Percentiles rank a stretch among this genome's conserved stretches.
phyloP scores from a whole-genome alignment of 2,888 invertebrate genomes.

The Liodrosophila aerea region DNA sequence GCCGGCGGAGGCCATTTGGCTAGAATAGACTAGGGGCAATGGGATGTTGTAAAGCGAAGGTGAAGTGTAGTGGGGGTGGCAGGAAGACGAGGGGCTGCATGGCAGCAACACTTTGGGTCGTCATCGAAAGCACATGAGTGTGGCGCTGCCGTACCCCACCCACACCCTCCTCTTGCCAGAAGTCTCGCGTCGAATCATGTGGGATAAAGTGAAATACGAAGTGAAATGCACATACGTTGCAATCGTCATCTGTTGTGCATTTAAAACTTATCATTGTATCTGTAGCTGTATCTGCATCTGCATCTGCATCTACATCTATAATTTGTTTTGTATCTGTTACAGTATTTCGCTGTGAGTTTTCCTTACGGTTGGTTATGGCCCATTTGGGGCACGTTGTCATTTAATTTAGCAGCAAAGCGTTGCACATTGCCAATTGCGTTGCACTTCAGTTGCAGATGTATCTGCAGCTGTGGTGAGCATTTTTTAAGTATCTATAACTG shows the following conservation, averaged over 20 bases:
- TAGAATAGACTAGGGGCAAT: background rate
- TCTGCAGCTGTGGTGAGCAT: background rate
- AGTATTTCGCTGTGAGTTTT: constrained; percentile 4
- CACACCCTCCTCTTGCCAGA: background rate
- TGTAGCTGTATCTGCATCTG: constrained; percentile 12
- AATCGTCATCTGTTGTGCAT: constrained; percentile 65
- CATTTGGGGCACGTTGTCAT: constrained; percentile 34
- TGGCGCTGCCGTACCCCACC: constrained; percentile 4
- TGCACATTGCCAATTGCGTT: constrained; percentile 9
- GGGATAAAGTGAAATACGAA: no score
- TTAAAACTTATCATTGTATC: constrained; percentile 20
- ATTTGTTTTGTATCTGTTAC: background rate
- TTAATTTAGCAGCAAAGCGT: background rate
- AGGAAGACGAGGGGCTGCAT: constrained; percentile 8
- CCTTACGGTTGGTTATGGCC: constrained; percentile 30
- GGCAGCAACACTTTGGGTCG: constrained; percentile 43
- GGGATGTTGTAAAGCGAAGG: background rate
- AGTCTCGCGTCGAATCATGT: no score
- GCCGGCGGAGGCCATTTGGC: constrained; percentile 3
- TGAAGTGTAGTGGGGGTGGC: background rate
- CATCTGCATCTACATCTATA: background rate
- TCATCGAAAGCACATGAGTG: constrained; percentile 61
- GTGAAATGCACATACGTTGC: no score
- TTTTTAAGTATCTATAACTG: no score
- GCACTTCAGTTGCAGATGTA: constrained; percentile 1